A percentile compares a stretch with the other conserved stretches of the same genome.
These are phyloP conservation scores for Diuraphis noxia DNA, from an alignment of 1,140 invertebrate species.

Conservation along the genomic window DNA sequence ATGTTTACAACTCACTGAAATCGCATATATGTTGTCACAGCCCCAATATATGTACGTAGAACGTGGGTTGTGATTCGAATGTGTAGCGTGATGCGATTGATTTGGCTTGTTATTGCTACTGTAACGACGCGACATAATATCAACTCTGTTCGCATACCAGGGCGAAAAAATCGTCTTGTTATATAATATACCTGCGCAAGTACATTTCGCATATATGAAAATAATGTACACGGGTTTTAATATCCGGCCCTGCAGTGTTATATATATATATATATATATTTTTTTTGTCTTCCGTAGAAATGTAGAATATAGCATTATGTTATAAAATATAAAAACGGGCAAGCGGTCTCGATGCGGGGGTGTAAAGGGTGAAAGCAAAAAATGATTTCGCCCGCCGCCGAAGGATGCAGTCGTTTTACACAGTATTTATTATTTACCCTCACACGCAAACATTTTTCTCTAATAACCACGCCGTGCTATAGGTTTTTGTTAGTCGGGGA, in stretches of 20 bases:
- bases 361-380: not conserved
- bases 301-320: not conserved
- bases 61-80: not conserved
- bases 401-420: slow-evolving; percentile 9
- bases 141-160: not conserved
- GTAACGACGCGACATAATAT: not conserved
- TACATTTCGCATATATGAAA: not conserved
- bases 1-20: not conserved
- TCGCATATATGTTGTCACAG: not conserved
- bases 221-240: slow-evolving; percentile 24
- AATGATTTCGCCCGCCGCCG: not conserved
- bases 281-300: not conserved
- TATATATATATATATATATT: no score
- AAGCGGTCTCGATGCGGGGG: no score
- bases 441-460: slow-evolving; percentile 7
- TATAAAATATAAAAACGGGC: not conserved
- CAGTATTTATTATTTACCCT: slow-evolving; percentile 7
- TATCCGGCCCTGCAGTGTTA: not conserved
- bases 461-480: not conserved
- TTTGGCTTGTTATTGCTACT: not conserved
- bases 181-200: no score
- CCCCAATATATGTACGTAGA: not conserved
- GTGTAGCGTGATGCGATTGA: not conserved
- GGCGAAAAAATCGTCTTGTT: not conserved
- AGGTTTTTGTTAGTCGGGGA: slow-evolving; percentile 15